A percentile compares a stretch with the other conserved stretches of the same genome.
phyloP scores from a whole-genome alignment of 2,888 invertebrate genomes.

The Leucoma salicis region DNA sequence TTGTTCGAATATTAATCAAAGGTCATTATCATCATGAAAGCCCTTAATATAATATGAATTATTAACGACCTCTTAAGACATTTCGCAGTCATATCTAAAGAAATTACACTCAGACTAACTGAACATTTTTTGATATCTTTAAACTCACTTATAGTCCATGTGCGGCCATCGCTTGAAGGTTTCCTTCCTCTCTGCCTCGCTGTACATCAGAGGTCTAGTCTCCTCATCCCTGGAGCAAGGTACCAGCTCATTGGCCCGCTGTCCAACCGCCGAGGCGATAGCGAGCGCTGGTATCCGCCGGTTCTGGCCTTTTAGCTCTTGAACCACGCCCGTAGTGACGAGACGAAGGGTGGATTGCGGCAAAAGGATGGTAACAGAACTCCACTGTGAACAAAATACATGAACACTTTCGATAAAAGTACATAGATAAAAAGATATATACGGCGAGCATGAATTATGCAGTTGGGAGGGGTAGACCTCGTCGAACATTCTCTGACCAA shows the following conservation, averaged over 20 bases:
- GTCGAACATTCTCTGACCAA: too few relatives aligned
- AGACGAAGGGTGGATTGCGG: constrained; percentile 90
- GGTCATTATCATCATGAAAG: too few relatives aligned
- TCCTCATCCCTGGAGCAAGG: constrained; percentile 78
- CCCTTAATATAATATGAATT: too few relatives aligned
- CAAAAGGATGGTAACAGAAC: constrained; percentile 91
- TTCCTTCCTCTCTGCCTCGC: constrained; percentile 93
- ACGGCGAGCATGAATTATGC: too few relatives aligned
- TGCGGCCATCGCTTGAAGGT: constrained; percentile 98
- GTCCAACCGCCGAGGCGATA: constrained; percentile 94
- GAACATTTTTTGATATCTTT: too few relatives aligned
- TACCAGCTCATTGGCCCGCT: constrained; percentile 90
- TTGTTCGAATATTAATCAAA: too few relatives aligned
- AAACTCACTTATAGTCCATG: constrained; percentile 94
- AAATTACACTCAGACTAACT: too few relatives aligned
- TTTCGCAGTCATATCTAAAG: too few relatives aligned
- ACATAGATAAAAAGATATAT: too few relatives aligned
- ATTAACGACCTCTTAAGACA: too few relatives aligned
- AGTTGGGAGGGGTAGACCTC: too few relatives aligned
- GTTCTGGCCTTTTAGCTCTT: constrained; percentile 91
- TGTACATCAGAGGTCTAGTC: constrained; percentile 88
- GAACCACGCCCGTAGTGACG: constrained; percentile 90
- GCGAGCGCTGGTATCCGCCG: constrained; percentile 92
- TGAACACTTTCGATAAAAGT: too few relatives aligned
- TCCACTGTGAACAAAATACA: constrained; percentile 86